Evolutionary conservation across 2,888 invertebrate species (phyloP).

Genomic region (Torymus aiolomorphi): DNA sequence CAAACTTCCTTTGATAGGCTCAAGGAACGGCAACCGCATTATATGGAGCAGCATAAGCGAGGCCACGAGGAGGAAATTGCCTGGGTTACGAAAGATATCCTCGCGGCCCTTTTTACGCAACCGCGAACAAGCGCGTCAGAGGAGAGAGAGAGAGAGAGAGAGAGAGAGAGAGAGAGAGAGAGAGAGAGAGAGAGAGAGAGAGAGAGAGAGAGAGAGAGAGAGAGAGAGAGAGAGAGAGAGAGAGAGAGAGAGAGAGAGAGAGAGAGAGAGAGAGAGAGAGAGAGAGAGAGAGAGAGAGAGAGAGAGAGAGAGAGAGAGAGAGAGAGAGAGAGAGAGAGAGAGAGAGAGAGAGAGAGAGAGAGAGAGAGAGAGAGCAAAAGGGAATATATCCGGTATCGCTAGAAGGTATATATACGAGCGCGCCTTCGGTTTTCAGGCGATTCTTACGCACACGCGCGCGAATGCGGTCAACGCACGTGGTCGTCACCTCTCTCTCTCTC

Average conservation of each 20-base stretch:
- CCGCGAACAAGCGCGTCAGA: slow-evolving; percentile 2
- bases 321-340: slow-evolving; percentile 6
- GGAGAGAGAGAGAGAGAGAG: slow-evolving; percentile 6
- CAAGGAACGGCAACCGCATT: too few species aligned
- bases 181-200: slow-evolving; percentile 6
- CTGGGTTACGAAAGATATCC: slow-evolving; percentile 32
- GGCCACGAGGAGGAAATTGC: slow-evolving; percentile 1
- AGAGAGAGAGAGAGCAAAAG: background rate
- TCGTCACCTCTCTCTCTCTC: too few species aligned
- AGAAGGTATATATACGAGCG: background rate
- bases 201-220: slow-evolving; percentile 6
- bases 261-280: slow-evolving; percentile 6
- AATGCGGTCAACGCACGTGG: slow-evolving; percentile 24
- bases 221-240: slow-evolving; percentile 6
- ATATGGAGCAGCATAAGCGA: too few species aligned
- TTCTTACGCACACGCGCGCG: slow-evolving; percentile 4
- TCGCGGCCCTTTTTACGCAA: slow-evolving; percentile 40
- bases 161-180: slow-evolving; percentile 6
- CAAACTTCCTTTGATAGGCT: too few species aligned
- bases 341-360: slow-evolving; percentile 10
- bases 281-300: slow-evolving; percentile 6
- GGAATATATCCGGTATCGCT: slow-evolving; percentile 36
- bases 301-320: slow-evolving; percentile 6
- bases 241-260: slow-evolving; percentile 6
- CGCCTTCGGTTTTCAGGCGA: slow-evolving; percentile 23